A percentile compares a stretch with the other conserved stretches of the same genome.
These are phyloP conservation scores for Ameiurus melas DNA, from an alignment of 2,113 vertebrate species.

Conservation along the genomic window DNA sequence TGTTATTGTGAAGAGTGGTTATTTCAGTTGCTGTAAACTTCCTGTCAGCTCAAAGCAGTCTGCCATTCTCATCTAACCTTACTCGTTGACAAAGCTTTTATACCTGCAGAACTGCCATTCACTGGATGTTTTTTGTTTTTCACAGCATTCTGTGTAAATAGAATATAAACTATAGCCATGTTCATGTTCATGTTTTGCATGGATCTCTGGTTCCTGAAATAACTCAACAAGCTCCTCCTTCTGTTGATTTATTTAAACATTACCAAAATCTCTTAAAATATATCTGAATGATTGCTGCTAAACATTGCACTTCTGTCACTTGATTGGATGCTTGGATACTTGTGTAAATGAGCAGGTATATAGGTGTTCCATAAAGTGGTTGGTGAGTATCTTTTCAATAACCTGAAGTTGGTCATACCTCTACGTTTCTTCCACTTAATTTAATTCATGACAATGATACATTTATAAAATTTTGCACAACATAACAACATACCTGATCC, in stretches of 20 bases:
- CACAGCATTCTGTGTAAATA: background rate
- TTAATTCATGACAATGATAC: background rate
- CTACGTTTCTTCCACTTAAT: background rate
- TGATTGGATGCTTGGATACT: no score
- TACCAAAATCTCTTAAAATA: background rate
- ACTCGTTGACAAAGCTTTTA: background rate
- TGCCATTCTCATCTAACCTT: no score
- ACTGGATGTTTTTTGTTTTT: background rate
- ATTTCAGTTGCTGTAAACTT: background rate
- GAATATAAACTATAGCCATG: background rate
- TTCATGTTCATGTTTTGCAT: background rate
- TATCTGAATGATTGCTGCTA: background rate
- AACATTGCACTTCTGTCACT: background rate
- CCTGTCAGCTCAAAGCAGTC: background rate
- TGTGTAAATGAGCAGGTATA: no score
- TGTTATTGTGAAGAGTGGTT: background rate
- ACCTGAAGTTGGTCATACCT: background rate
- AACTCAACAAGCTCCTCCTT: background rate
- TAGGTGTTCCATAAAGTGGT: background rate
- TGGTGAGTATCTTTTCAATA: background rate
- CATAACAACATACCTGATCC: background rate
- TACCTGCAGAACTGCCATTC: background rate
- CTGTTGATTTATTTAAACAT: background rate
- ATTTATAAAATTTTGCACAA: background rate
- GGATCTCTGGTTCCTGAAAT: background rate